Evolutionary conservation across 1,140 invertebrate species (phyloP).

Genomic region (Trypoxylus dichotomus): DNA sequence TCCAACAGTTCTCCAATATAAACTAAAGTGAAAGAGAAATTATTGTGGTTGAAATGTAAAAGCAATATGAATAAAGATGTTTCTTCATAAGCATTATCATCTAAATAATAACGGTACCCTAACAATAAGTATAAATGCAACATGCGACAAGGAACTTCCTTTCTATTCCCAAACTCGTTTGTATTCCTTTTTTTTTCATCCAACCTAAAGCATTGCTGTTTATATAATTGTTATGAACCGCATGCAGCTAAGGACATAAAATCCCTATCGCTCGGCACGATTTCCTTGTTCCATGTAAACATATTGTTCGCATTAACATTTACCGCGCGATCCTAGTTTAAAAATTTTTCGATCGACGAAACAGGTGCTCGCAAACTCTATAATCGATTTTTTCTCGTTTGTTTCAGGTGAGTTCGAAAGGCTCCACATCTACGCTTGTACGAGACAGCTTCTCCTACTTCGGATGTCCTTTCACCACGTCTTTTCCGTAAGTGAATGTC

Average conservation of each 20-base stretch:
- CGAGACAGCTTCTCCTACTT: not conserved
- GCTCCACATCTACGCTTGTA: not conserved
- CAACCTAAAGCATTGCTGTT: not conserved
- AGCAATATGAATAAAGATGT: too few species aligned
- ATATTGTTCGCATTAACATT: constrained; percentile 23
- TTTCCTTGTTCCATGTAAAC: constrained; percentile 11
- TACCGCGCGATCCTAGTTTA: not conserved
- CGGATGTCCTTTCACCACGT: constrained; percentile 15
- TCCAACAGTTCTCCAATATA: too few species aligned
- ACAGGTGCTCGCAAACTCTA: not conserved
- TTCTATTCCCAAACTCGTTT: too few species aligned
- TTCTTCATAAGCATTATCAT: too few species aligned
- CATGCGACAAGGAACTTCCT: too few species aligned
- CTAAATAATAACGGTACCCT: too few species aligned
- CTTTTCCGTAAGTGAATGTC: constrained; percentile 32
- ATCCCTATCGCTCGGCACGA: not conserved
- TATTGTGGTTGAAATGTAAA: too few species aligned
- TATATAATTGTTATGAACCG: not conserved
- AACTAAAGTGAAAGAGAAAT: too few species aligned
- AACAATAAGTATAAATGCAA: too few species aligned
- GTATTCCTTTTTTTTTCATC: not conserved
- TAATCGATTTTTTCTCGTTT: constrained; percentile 23
- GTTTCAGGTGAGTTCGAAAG: constrained; percentile 38
- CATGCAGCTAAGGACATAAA: not conserved
- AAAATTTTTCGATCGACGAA: not conserved